Evolutionary conservation across 2,113 vertebrate species (phyloP).

Genomic region (Tupaia chinensis): DNA sequence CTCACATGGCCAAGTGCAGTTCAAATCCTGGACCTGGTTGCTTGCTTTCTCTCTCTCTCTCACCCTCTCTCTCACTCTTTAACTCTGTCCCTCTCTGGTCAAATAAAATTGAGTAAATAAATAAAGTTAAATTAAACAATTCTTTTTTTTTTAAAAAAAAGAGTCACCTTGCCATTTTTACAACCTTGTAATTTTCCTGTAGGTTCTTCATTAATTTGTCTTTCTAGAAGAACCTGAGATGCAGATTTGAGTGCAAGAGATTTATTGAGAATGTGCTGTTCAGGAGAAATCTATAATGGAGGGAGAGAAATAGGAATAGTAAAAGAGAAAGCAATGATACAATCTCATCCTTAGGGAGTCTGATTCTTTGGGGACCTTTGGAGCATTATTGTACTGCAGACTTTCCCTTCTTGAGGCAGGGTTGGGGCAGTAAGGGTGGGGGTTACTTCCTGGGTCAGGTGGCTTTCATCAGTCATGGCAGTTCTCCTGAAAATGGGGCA

Average conservation of each 20-base stretch:
- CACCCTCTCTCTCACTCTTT: too few species aligned
- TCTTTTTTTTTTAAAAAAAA: background rate
- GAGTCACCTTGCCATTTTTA: background rate
- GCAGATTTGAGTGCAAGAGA: background rate
- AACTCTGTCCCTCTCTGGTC: too few species aligned
- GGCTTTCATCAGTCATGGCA: background rate
- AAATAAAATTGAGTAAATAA: too few species aligned
- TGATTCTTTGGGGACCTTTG: background rate
- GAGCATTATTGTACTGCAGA: background rate
- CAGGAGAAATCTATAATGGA: background rate
- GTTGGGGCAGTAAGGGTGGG: background rate
- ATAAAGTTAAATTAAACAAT: too few species aligned
- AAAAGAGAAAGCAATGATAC: slow-evolving; percentile 9
- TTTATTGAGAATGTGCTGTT: background rate
- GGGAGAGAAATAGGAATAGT: background rate
- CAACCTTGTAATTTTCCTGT: background rate
- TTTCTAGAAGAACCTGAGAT: background rate
- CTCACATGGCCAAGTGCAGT: too few species aligned
- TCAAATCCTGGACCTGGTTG: too few species aligned
- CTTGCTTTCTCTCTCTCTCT: too few species aligned
- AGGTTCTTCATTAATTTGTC: background rate
- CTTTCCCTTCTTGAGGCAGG: background rate
- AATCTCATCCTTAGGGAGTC: background rate
- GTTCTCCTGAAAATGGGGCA: background rate
- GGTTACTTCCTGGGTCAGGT: background rate